Evolutionary conservation across 1,140 invertebrate genomes (phyloP).

Genomic region (Cataglyphis hispanica): DNA sequence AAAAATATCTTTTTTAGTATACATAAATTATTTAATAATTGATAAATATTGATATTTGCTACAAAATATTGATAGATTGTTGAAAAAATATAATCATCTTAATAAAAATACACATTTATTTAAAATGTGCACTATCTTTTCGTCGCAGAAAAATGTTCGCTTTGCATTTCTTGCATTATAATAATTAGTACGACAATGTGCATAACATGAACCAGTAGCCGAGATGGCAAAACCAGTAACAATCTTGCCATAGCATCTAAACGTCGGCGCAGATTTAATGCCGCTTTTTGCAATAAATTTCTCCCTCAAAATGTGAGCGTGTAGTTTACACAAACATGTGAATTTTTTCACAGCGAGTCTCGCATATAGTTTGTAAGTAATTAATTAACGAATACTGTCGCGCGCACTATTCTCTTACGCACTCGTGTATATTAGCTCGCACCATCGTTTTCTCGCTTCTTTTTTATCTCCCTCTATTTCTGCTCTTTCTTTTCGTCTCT

Average conservation of each 20-base stretch:
- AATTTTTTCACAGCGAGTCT: slow-evolving; percentile 47
- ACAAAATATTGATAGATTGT: neutral
- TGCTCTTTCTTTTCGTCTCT: slow-evolving; percentile 13
- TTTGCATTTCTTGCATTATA: slow-evolving; percentile 1
- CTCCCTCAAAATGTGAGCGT: slow-evolving; percentile 20
- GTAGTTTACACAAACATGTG: slow-evolving; percentile 6
- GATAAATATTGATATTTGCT: neutral
- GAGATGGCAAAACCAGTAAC: slow-evolving; percentile 4
- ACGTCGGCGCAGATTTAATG: slow-evolving; percentile 12
- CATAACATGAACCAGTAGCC: neutral
- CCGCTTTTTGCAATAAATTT: slow-evolving; percentile 47
- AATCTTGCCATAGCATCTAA: slow-evolving; percentile 9
- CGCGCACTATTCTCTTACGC: slow-evolving; percentile 55
- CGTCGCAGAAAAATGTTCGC: neutral
- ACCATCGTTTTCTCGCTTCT: neutral
- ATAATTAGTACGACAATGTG: slow-evolving; percentile 30
- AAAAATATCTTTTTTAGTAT: slow-evolving; percentile 48
- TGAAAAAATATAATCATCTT: neutral
- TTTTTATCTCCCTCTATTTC: slow-evolving; percentile 14
- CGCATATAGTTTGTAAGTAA: slow-evolving; percentile 56
- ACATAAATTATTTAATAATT: neutral
- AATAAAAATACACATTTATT: neutral
- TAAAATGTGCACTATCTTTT: neutral
- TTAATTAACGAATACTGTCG: slow-evolving; percentile 67
- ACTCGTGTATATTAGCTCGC: neutral